Conservation (phyloP, 2,113 vertebrate species). For the Salvelinus fontinalis region DNA sequence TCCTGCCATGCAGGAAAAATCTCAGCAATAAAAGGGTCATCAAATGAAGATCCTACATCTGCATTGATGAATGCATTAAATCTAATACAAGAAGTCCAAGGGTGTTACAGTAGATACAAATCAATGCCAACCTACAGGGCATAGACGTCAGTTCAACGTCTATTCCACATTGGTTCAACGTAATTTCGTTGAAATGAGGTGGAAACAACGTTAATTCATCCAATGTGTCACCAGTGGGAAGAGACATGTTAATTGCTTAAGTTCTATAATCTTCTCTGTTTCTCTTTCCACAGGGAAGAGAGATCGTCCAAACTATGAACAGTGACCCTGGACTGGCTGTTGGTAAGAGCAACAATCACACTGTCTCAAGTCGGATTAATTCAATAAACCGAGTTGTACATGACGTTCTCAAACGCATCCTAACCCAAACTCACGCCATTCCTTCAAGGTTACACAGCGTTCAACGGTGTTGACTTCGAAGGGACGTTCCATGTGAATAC, state of each 20-base stretch:
- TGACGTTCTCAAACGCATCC: too few species aligned
- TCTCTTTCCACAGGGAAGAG: slow-evolving; percentile 83
- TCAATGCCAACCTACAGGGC: too few species aligned
- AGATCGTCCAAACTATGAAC: slow-evolving; percentile 99
- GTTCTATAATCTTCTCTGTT: neutral
- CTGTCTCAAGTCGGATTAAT: neutral
- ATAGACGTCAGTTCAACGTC: too few species aligned
- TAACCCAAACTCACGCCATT: neutral
- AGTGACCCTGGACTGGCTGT: slow-evolving; percentile 96
- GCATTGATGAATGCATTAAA: neutral
- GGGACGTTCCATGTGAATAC: slow-evolving; percentile 98
- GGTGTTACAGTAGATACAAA: neutral
- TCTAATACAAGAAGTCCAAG: neutral
- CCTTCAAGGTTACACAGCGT: slow-evolving; percentile 89
- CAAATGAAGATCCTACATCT: too few species aligned
- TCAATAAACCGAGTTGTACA: too few species aligned
- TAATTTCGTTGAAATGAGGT: too few species aligned
- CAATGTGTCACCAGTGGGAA: too few species aligned
- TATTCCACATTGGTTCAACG: too few species aligned
- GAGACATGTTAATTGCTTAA: neutral
- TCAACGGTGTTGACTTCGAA: slow-evolving; percentile 96
- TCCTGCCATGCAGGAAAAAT: too few species aligned
- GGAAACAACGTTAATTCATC: too few species aligned
- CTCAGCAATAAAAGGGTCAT: too few species aligned
- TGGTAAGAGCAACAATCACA: slow-evolving; percentile 74